Evolutionary conservation across 92 coral and sea anemone genomes (phyloP), one percentile per base, ranked within the genome.

Genomic region (Porites rus): DNA sequence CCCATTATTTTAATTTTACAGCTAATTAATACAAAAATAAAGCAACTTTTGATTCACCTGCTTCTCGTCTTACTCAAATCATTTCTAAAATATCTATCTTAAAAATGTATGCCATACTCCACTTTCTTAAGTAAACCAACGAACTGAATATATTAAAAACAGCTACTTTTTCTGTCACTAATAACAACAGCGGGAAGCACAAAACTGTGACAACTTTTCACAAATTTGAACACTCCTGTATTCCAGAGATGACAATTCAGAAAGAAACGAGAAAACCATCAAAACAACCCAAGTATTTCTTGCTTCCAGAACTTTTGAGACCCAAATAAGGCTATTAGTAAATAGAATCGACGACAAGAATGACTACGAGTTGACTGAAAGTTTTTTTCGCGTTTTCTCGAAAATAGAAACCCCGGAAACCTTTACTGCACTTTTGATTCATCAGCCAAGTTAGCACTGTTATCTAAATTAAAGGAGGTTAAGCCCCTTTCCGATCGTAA

Each of bases 1-100:
- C 78, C 80, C 87, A 50, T 74, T 38, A 74, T 16, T 83, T 83
- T 83, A 64, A 74, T 62, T 83, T 82, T 59, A 72, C 78, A 83
- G 18, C 72, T 62, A 52, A 73, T 74, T 46, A 62, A 61, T 72
- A 83, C 80, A 83, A 83, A 83, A 83, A 83, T 83, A 83, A 74
- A 62, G 51, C 87, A 22, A 51, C 74, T n/a, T 77, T 63, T 83
- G 54, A 69, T 69, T 73, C 56, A 63, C 19, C 25, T 74, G 21
- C 10, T 28, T 69, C 38, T 28, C 61, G 10, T 72, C 52, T 43
- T 17, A 43, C 10, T 54, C 73, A 20, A 9, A 74, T 60, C 79
- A 58, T 14, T 60, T 43, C 87, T 72, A 63, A 82, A 72, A 60
- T 61, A 82, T 21, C 79, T 61, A 59, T 10, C 21, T 11, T 46